Evolutionary conservation across 2,113 vertebrate species (phyloP).

Genomic region (Sisor rabdophorus): DNA sequence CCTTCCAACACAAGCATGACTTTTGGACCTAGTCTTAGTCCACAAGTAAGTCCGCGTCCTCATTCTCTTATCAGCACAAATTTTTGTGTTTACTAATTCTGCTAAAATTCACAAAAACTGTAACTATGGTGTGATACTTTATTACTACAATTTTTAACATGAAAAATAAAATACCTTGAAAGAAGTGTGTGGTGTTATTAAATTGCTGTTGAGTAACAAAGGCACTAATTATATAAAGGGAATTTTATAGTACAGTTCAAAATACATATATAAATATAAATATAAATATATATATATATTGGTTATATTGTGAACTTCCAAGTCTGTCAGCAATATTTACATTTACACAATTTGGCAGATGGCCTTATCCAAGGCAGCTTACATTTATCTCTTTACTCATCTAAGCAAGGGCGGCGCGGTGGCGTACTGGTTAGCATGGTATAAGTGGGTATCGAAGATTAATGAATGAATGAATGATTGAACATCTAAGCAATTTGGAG

Average conservation of each 20-base stretch:
- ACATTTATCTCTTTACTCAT: no score
- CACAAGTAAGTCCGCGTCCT: conserved; percentile 72
- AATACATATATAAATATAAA: conserved; percentile 34
- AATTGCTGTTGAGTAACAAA: conserved; percentile 30
- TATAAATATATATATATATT: no score
- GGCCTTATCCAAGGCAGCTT: no score
- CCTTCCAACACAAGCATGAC: conserved; percentile 71
- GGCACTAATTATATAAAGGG: conserved; percentile 15
- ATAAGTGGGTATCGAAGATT: no score
- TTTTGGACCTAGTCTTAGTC: conserved; percentile 72
- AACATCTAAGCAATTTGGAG: no score
- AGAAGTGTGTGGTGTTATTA: conserved; percentile 31
- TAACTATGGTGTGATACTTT: no score
- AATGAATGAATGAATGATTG: no score
- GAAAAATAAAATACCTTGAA: conserved; percentile 37
- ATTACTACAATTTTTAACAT: conserved; percentile 18
- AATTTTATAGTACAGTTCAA: conserved; percentile 32
- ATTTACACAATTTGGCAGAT: no score
- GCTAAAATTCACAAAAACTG: conserved; percentile 1
- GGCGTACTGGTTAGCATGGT: no score
- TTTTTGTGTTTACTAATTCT: neutral
- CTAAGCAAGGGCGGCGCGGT: no score
- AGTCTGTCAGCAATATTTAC: no score
- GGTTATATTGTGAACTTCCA: neutral
- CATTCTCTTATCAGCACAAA: neutral